Evolutionary conservation across 2,888 invertebrate species (phyloP).

Genomic region (Drosophila trichaetosa): DNA sequence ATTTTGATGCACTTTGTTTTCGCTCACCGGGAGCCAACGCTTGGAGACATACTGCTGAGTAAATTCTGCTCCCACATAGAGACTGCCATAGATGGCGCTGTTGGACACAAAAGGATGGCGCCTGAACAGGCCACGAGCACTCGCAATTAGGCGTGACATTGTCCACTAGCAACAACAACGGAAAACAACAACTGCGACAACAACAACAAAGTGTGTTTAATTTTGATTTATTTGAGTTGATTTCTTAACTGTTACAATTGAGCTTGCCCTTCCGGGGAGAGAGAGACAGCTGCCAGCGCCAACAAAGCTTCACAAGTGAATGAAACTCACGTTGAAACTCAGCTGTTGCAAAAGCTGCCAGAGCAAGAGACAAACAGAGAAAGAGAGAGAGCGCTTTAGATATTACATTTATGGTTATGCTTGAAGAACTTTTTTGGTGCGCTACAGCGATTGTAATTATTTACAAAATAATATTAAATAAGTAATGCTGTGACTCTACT

Average conservation of each 20-base stretch:
- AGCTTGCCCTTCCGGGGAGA: conserved; percentile 24
- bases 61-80: conserved; percentile 92
- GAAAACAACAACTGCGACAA: conserved; percentile 3
- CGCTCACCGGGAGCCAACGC: conserved; percentile 87
- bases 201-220: conserved; percentile 22
- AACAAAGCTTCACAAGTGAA: conserved; percentile 58
- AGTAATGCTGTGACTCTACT: not conserved
- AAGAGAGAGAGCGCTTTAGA: conserved; percentile 7
- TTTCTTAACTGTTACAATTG: conserved; percentile 42
- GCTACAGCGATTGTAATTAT: conserved; percentile 8
- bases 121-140: conserved; percentile 82
- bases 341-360: conserved; percentile 66
- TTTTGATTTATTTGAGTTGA: conserved; percentile 46
- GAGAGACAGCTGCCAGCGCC: conserved; percentile 52
- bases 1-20: conserved; percentile 1
- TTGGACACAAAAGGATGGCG: conserved; percentile 87
- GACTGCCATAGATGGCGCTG: conserved; percentile 89
- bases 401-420: conserved; percentile 29
- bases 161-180: conserved; percentile 19
- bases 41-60: conserved; percentile 91
- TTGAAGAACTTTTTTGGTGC: conserved; percentile 8
- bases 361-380: not conserved
- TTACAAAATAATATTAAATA: not conserved
- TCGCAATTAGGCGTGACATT: conserved; percentile 70
- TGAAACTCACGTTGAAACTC: conserved; percentile 45